Percentiles rank a stretch among this genome's conserved stretches.
Conservation (phyloP, 30 jellyfish, hydroid and myxozoan genomes). For the Pelagia noctiluca region DNA sequence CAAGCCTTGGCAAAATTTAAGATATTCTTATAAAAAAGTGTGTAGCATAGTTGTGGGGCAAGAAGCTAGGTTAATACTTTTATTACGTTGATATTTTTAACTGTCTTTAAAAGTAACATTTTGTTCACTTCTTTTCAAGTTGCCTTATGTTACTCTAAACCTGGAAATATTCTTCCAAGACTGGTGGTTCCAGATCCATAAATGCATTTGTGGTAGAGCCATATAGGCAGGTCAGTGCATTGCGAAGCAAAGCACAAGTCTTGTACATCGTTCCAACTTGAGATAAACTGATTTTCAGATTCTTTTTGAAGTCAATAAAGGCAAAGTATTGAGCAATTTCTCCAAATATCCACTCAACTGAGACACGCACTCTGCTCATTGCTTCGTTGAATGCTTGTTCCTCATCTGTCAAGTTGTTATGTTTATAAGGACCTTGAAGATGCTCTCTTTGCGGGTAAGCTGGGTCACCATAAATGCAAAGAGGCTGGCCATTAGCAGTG, state of each 20-base stretch:
- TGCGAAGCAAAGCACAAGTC: constrained; percentile 55
- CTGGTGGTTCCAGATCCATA: not conserved
- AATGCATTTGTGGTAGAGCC: not conserved
- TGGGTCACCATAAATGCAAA: constrained; percentile 75
- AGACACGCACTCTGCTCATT: constrained; percentile 22
- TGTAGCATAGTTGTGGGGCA: too few relatives aligned
- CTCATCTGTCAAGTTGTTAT: constrained; percentile 9
- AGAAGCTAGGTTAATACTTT: not conserved
- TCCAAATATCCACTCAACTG: constrained; percentile 49
- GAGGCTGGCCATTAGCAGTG: constrained; percentile 36
- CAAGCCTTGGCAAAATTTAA: too few relatives aligned
- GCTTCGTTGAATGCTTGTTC: constrained; percentile 29
- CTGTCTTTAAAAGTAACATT: too few relatives aligned
- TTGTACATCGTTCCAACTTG: constrained; percentile 62
- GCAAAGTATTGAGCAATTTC: constrained; percentile 43
- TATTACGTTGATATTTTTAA: not conserved
- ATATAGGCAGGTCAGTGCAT: constrained; percentile 42
- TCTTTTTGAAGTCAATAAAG: too few relatives aligned
- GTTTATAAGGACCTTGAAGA: constrained; percentile 39
- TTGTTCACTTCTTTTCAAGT: too few relatives aligned
- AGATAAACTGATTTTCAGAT: too few relatives aligned
- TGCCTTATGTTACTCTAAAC: too few relatives aligned
- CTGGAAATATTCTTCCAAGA: not conserved
- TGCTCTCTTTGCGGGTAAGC: constrained; percentile 59
- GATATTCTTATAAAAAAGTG: too few relatives aligned